phyloP scores from a whole-genome alignment of 2,888 invertebrate species.

The Eueremaeus valkanovi region DNA sequence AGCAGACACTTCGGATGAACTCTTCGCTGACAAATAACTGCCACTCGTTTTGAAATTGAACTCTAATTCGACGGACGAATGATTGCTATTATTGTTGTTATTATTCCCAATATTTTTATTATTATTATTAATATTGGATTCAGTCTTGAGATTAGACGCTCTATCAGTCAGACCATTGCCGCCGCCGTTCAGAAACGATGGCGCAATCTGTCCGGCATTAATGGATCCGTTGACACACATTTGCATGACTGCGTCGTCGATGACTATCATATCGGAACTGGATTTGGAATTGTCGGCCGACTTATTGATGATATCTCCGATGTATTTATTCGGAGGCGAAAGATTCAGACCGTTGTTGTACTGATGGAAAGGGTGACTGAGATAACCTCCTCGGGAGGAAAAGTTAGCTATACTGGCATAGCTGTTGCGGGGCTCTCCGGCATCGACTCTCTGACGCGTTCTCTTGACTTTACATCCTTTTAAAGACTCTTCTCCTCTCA shows the following conservation, averaged over 20 bases:
- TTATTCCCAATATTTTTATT: neutral
- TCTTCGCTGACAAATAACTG: slow-evolving; percentile 25
- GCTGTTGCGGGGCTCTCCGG: slow-evolving; percentile 84
- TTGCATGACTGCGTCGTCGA: slow-evolving; percentile 31
- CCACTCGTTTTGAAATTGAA: slow-evolving; percentile 31
- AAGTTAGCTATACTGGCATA: slow-evolving; percentile 67
- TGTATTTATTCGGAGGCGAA: slow-evolving; percentile 66
- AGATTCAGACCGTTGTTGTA: slow-evolving; percentile 43
- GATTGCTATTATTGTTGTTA: slow-evolving; percentile 22
- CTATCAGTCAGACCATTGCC: neutral
- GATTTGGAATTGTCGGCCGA: slow-evolving; percentile 3
- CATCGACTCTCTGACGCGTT: slow-evolving; percentile 93
- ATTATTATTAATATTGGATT: slow-evolving; percentile 20
- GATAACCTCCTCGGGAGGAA: slow-evolving; percentile 44
- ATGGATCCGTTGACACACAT: slow-evolving; percentile 34
- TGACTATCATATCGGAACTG: slow-evolving; percentile 23
- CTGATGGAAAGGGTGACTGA: slow-evolving; percentile 41
- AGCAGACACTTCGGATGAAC: slow-evolving; percentile 23
- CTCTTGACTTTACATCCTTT: slow-evolving; percentile 63
- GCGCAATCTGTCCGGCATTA: slow-evolving; percentile 18
- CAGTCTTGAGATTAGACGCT: slow-evolving; percentile 21
- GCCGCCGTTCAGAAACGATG: slow-evolving; percentile 10
- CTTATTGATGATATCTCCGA: slow-evolving; percentile 64
- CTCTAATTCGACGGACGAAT: slow-evolving; percentile 26
- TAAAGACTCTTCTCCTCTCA: slow-evolving; percentile 38